Evolutionary conservation across 2,113 vertebrate species (phyloP).

Genomic region (Porphyrio hochstetteri): DNA sequence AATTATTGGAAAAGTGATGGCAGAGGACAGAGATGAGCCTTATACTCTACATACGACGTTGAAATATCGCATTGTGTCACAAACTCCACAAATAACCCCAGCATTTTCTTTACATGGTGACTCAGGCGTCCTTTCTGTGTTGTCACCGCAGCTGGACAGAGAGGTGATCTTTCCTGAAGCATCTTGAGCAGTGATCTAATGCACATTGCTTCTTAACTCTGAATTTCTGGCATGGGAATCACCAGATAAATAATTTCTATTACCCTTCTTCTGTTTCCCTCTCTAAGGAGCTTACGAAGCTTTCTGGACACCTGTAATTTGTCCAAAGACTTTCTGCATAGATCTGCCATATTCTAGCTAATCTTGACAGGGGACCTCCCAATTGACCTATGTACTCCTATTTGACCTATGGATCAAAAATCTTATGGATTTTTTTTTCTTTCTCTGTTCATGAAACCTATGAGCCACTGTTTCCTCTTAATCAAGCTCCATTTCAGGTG

Average conservation of each 20-base stretch:
- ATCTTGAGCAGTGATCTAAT: neutral
- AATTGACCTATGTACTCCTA: neutral
- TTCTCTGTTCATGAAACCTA: neutral
- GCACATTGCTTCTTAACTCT: neutral
- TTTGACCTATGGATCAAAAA: neutral
- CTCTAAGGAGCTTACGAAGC: neutral
- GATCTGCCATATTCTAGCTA: neutral
- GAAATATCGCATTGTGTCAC: slow-evolving; percentile 76
- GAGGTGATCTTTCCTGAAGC: slow-evolving; percentile 77
- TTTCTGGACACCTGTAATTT: neutral
- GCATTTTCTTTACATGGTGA: slow-evolving; percentile 76
- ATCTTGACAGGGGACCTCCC: neutral
- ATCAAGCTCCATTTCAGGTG: neutral
- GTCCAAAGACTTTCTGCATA: neutral
- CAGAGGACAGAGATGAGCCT: slow-evolving; percentile 81
- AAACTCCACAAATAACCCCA: slow-evolving; percentile 25
- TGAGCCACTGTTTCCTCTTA: neutral
- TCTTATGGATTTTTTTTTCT: neutral
- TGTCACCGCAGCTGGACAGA: slow-evolving; percentile 78
- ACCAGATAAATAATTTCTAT: neutral
- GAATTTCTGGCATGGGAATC: neutral
- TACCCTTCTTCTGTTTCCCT: neutral
- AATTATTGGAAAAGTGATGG: slow-evolving; percentile 76
- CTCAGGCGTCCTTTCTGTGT: slow-evolving; percentile 78
- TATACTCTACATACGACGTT: slow-evolving; percentile 74